These are phyloP conservation scores for Xylota segnis DNA, from an alignment of 2,888 invertebrate genomes.

Conservation along the genomic window DNA sequence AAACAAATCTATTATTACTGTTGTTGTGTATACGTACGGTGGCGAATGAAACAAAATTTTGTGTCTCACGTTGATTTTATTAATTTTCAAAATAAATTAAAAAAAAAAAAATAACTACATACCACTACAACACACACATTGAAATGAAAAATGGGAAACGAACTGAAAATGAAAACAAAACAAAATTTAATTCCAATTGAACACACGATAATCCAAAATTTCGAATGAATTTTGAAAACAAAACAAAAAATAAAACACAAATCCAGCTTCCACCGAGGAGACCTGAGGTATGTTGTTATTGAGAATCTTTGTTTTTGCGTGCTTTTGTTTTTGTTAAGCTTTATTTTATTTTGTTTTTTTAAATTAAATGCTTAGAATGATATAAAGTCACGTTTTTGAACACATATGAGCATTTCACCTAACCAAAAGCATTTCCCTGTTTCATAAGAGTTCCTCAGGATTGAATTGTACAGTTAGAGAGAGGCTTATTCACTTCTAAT, in stretches of 20 bases:
- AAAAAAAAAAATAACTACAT: slow-evolving; percentile 72
- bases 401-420: slow-evolving; percentile 29
- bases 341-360: slow-evolving; percentile 47
- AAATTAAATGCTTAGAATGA: slow-evolving; percentile 57
- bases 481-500: too few species aligned
- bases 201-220: slow-evolving; percentile 38
- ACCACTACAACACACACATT: slow-evolving; percentile 74
- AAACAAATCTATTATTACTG: slow-evolving; percentile 50
- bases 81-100: slow-evolving; percentile 52
- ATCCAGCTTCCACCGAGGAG: slow-evolving; percentile 93
- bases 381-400: slow-evolving; percentile 28
- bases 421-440: slow-evolving; percentile 16
- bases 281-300: slow-evolving; percentile 92
- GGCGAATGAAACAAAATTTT: slow-evolving; percentile 74
- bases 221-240: slow-evolving; percentile 73
- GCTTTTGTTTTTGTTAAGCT: slow-evolving; percentile 63
- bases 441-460: not conserved
- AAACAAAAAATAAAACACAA: slow-evolving; percentile 55
- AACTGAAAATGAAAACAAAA: slow-evolving; percentile 70
- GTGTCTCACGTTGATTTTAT: slow-evolving; percentile 56
- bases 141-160: slow-evolving; percentile 52
- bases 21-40: slow-evolving; percentile 68
- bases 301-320: slow-evolving; percentile 73
- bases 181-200: slow-evolving; percentile 41
- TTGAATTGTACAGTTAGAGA: too few species aligned